Evolutionary conservation across 2,888 invertebrate species (phyloP).

Genomic region (Pediacus dermestoides): DNA sequence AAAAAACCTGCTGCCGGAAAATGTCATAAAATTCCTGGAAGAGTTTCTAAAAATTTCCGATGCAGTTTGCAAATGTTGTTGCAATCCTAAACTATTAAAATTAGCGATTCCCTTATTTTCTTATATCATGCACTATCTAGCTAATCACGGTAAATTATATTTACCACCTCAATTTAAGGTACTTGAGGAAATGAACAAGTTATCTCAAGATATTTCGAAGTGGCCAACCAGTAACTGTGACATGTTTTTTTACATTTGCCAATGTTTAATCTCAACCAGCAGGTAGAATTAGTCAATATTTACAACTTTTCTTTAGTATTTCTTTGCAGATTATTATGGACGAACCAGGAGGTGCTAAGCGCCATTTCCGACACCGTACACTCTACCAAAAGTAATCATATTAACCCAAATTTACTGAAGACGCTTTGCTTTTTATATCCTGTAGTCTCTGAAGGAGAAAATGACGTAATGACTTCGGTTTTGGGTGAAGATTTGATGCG

Average conservation of each 20-base stretch:
- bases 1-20: slow-evolving; percentile 9
- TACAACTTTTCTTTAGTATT: not conserved
- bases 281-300: slow-evolving; percentile 11
- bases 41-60: slow-evolving; percentile 9
- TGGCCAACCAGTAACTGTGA: slow-evolving; percentile 13
- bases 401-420: slow-evolving; percentile 10
- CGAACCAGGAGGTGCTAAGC: slow-evolving; percentile 14
- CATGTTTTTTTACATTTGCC: slow-evolving; percentile 17
- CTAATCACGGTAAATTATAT: too few species aligned
- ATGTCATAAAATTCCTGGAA: slow-evolving; percentile 2
- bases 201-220: slow-evolving; percentile 12
- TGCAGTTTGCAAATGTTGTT: slow-evolving; percentile 9
- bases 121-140: too few species aligned
- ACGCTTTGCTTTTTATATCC: slow-evolving; percentile 18
- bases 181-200: slow-evolving; percentile 8
- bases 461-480: too few species aligned
- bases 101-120: too few species aligned
- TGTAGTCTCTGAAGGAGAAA: too few species aligned
- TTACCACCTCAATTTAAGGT: too few species aligned
- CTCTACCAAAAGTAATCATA: slow-evolving; percentile 14
- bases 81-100: slow-evolving; percentile 4
- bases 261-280: slow-evolving; percentile 12
- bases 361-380: slow-evolving; percentile 15
- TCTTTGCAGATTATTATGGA: slow-evolving; percentile 17
- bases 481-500: too few species aligned